Evolutionary conservation across 2,797 vertebrate species (phyloP), one percentile per base, ranked within the genome.

Genomic region (Limosa lapponica): DNA sequence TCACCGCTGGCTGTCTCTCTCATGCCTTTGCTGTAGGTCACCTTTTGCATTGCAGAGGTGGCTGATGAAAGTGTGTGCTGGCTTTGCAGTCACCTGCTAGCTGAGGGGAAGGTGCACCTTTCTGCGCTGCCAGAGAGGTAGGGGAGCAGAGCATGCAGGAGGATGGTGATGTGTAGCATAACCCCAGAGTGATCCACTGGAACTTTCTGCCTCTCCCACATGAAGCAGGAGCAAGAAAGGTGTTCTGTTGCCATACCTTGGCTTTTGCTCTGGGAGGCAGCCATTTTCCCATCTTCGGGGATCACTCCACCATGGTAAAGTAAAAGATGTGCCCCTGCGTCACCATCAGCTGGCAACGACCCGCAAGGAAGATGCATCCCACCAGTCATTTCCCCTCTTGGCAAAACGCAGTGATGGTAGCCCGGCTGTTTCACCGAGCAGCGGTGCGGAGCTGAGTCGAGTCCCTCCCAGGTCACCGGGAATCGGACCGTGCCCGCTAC

Each of bases 171-270:
- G 11, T 22, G 28, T n/a, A 41, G 18, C 13, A 4, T 14, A 58
- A 62, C 10, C 18, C 12, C 24, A 20, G 18, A 0, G 0, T 2
- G 16, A 51, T 24, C 49, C 23, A 2, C 58, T 24, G 49, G 22
- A 62, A 39, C 23, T 12, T 3, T 7, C 73, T 51, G 16, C 15
- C 7, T 82, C 55, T 91, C 14, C 27, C 52, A 49, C 1, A 0
- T 2, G 1, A 8, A 37, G 18, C 13, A 13, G 41, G 32, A 83
- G 28, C 55, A 65, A 59, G 4, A 16, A 52, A 30, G 16, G 39
- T 52, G 20, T n/a, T 19, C 24, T 34, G 22, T 27, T 59, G 80
- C 23, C 19, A 6, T 66, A 22, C 32, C 34, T 27, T 78, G 75
- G 41, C 11, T 86, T 77, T 78, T 67, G 24, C 61, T 36, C 12